phyloP scores from a whole-genome alignment of 1,140 invertebrate species.

The Cyclina sinensis region DNA sequence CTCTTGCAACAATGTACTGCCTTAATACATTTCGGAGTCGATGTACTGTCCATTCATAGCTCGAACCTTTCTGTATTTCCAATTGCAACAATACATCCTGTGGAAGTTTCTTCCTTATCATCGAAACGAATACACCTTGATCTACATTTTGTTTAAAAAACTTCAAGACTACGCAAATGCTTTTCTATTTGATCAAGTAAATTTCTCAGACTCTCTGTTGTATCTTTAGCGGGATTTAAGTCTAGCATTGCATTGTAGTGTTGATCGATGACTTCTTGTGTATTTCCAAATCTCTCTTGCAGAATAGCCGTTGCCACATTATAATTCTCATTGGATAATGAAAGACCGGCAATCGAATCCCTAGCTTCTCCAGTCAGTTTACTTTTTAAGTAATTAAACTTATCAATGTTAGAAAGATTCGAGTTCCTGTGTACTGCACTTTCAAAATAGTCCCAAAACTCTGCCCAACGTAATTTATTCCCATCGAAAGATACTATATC shows the following conservation, averaged over 20 bases:
- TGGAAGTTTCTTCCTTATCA: neutral
- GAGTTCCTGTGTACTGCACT: too few relatives aligned
- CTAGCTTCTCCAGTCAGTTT: conserved; percentile 16
- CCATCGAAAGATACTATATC: too few relatives aligned
- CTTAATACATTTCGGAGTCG: neutral
- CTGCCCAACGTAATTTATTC: too few relatives aligned
- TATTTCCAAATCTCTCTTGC: neutral
- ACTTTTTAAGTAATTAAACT: neutral
- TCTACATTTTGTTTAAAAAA: neutral
- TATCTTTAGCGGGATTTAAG: neutral
- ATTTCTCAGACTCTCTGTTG: neutral
- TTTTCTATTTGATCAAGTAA: neutral
- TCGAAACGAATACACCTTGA: conserved; percentile 1
- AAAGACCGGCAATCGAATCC: neutral
- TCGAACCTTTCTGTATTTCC: neutral
- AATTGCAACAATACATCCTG: neutral
- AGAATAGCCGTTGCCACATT: neutral
- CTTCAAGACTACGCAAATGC: conserved; percentile 9
- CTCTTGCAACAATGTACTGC: neutral
- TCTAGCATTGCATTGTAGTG: neutral
- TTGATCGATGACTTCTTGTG: neutral
- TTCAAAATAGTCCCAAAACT: too few relatives aligned
- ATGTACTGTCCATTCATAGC: neutral
- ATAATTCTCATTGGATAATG: neutral
- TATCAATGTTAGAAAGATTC: too few relatives aligned